Conservation (phyloP, 2,797 vertebrate species). For the Scomberomorus guttatus region DNA sequence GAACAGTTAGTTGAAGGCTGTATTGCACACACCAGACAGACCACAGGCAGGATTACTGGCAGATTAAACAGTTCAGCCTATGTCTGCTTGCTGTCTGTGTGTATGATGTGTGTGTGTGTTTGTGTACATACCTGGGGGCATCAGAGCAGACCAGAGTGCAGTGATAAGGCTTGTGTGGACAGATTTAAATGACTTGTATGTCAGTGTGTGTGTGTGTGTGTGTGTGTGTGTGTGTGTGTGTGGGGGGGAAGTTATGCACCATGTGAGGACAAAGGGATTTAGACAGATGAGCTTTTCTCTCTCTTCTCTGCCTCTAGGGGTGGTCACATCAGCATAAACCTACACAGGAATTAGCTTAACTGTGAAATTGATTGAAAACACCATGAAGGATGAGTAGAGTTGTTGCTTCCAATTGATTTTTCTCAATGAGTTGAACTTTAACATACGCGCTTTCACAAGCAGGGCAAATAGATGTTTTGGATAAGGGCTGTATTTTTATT, state of each 20-base stretch:
- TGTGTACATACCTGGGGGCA: conserved; percentile 34
- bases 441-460: neutral
- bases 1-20: conserved; percentile 18
- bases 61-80: conserved; percentile 36
- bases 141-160: conserved; percentile 25
- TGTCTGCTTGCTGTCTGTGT: conserved; percentile 26
- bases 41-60: conserved; percentile 54
- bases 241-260: neutral
- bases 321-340: conserved; percentile 7
- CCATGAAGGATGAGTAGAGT: neutral
- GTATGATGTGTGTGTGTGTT: conserved; percentile 24
- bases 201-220: neutral
- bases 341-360: neutral
- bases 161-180: conserved; percentile 18
- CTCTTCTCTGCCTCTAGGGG: neutral
- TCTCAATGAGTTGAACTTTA: neutral
- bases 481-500: neutral
- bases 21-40: conserved; percentile 5
- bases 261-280: conserved; percentile 38
- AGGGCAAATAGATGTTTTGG: neutral
- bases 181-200: conserved; percentile 21
- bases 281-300: conserved; percentile 11
- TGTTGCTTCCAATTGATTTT: neutral
- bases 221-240: neutral
- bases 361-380: conserved; percentile 11